Evolutionary conservation across 1,140 invertebrate genomes (phyloP).

Genomic region (Drosophila grimshawi): DNA sequence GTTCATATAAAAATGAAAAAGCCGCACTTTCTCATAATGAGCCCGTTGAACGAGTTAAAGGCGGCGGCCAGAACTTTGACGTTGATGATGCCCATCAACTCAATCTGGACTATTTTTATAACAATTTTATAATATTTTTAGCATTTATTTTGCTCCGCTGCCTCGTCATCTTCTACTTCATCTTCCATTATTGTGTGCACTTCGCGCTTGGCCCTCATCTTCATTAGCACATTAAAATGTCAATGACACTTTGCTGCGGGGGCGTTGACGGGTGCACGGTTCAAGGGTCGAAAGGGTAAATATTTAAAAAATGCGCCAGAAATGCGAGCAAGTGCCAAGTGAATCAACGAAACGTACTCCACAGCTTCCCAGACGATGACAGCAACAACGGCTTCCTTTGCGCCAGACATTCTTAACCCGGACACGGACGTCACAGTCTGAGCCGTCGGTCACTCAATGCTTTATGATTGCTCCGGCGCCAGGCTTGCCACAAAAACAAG

Average conservation of each 20-base stretch:
- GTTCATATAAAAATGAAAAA: conserved; percentile 54
- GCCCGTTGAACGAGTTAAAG: conserved; percentile 55
- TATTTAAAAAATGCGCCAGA: conserved; percentile 74
- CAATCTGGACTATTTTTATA: conserved; percentile 72
- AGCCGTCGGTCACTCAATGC: conserved; percentile 52
- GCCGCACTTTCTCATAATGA: conserved; percentile 51
- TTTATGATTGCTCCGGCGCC: conserved; percentile 70
- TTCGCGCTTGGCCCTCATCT: conserved; percentile 67
- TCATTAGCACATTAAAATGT: conserved; percentile 83
- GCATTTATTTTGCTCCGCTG: conserved; percentile 34
- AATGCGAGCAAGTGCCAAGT: conserved; percentile 54
- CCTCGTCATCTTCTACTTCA: background rate
- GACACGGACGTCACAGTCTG: conserved; percentile 15
- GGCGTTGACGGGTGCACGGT: conserved; percentile 27
- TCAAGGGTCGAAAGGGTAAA: conserved; percentile 66
- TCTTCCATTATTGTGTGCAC: background rate
- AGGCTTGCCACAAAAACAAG: conserved; percentile 28
- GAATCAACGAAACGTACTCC: background rate
- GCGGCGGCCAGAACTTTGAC: conserved; percentile 29
- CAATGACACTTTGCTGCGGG: conserved; percentile 69
- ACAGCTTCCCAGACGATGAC: conserved; percentile 27
- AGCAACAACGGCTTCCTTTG: background rate
- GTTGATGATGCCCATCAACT: conserved; percentile 9
- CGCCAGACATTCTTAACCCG: conserved; percentile 52
- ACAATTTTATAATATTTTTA: conserved; percentile 80